Conservation (phyloP, 2,888 invertebrate species). For the Polydrusus tereticollis region DNA sequence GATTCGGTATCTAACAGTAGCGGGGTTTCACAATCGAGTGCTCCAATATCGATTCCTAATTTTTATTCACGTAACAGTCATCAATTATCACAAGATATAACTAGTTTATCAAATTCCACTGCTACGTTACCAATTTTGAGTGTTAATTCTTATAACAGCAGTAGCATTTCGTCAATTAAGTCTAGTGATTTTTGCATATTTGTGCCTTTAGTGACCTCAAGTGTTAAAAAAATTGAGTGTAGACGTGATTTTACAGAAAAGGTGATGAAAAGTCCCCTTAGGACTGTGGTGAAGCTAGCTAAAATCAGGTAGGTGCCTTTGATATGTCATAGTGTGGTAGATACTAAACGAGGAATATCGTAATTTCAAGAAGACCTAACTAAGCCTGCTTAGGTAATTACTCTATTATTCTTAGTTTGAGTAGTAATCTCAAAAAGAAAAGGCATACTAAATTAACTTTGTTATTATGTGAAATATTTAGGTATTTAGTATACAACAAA, state of each 20-base stretch:
- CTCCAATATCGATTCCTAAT: background rate
- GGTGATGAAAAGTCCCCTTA: constrained; percentile 62
- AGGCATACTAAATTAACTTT: too few relatives aligned
- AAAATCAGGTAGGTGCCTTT: constrained; percentile 65
- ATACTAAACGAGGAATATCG: too few relatives aligned
- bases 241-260: constrained; percentile 51
- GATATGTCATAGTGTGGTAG: too few relatives aligned
- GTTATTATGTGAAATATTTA: too few relatives aligned
- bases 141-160: constrained; percentile 44
- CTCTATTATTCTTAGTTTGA: too few relatives aligned
- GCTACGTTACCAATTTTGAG: constrained; percentile 21
- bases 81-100: background rate
- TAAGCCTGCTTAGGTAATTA: too few relatives aligned
- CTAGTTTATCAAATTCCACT: background rate
- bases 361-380: too few relatives aligned
- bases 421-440: too few relatives aligned
- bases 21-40: constrained; percentile 2
- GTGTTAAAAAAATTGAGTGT: constrained; percentile 49
- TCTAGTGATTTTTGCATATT: constrained; percentile 62
- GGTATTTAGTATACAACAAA: too few relatives aligned
- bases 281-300: constrained; percentile 64
- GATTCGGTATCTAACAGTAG: too few relatives aligned
- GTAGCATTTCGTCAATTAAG: constrained; percentile 62
- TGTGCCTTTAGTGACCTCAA: constrained; percentile 51
- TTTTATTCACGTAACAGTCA: background rate